A percentile compares a stretch with the other conserved stretches of the same genome.
Evolutionary conservation across 2,113 vertebrate genomes (phyloP).

Genomic region (Geothlypis trichas): DNA sequence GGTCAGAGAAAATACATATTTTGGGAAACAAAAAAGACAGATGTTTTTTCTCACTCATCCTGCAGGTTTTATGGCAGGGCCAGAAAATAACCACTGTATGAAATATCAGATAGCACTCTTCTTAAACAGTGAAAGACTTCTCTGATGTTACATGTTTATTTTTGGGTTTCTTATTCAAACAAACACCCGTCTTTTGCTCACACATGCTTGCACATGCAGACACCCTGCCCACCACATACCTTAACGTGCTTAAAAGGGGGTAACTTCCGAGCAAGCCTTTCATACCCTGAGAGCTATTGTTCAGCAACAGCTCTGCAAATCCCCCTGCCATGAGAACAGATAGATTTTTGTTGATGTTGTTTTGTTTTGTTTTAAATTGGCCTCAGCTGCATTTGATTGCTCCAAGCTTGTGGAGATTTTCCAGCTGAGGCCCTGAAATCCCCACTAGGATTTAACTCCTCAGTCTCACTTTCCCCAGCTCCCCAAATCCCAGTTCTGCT

Average conservation of each 20-base stretch:
- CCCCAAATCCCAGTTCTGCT: neutral
- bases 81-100: neutral
- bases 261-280: neutral
- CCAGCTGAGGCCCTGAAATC: slow-evolving; percentile 63
- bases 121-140: neutral
- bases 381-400: slow-evolving; percentile 60
- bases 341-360: slow-evolving; percentile 16
- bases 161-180: neutral
- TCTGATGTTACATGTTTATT: neutral
- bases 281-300: neutral
- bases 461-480: neutral
- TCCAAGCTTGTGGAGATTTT: slow-evolving; percentile 54
- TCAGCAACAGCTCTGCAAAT: neutral
- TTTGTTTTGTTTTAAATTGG: slow-evolving; percentile 56
- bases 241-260: neutral
- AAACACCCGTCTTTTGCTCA: neutral
- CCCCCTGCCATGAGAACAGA: neutral
- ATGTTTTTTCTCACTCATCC: rapidly evolving
- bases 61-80: neutral
- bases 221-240: neutral
- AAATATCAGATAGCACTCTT: neutral
- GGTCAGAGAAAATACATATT: neutral
- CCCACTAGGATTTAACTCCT: slow-evolving; percentile 60
- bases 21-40: neutral
- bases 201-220: neutral